Percentiles rank a stretch among this genome's conserved stretches.
These are phyloP conservation scores for Amblyopsis hoosieri DNA, from an alignment of 2,797 vertebrate species.

Conservation along the genomic window DNA sequence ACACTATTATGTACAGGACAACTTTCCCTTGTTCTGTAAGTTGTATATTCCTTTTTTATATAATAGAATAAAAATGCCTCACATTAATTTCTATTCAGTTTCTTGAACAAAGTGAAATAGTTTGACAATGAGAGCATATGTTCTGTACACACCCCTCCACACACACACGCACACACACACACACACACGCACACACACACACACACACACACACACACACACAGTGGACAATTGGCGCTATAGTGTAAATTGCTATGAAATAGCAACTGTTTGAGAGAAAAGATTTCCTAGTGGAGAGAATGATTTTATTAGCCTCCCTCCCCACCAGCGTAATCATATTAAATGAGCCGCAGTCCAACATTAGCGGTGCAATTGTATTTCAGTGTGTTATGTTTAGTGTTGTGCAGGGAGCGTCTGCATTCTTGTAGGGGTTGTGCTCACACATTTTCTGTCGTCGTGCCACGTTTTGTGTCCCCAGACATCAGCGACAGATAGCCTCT, in stretches of 20 bases:
- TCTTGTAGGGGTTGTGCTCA: neutral
- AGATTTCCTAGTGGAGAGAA: neutral
- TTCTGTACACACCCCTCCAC: no score
- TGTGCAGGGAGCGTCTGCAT: neutral
- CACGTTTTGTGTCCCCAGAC: slow-evolving; percentile 7
- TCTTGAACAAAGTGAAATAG: no score
- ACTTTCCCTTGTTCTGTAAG: neutral
- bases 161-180: no score
- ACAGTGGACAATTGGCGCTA: neutral
- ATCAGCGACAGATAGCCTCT: slow-evolving; percentile 21
- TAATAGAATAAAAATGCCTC: no score
- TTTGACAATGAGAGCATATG: no score
- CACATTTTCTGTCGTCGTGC: neutral
- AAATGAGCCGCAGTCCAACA: neutral
- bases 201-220: no score
- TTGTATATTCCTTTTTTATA: neutral
- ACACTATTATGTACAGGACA: neutral
- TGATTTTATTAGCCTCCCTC: neutral
- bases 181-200: no score
- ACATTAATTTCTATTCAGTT: no score
- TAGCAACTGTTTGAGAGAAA: neutral
- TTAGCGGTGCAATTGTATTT: neutral
- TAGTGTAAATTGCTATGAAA: neutral
- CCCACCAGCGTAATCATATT: neutral
- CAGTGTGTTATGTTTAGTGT: neutral